phyloP scores from a whole-genome alignment of 2,888 invertebrate species.

The Amphipyra berbera region DNA sequence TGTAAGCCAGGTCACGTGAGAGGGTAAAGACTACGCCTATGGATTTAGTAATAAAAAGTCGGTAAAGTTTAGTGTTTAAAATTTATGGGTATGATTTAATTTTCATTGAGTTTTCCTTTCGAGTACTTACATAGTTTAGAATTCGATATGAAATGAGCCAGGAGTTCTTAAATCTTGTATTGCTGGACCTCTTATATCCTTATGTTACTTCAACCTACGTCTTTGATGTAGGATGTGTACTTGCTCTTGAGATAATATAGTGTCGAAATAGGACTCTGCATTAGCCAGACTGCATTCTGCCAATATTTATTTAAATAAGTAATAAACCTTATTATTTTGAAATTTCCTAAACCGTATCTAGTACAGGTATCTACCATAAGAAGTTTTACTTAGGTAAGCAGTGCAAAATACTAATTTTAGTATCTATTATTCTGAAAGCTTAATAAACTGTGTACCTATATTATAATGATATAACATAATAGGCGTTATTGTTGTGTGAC shows the following conservation, averaged over 20 bases:
- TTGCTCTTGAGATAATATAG: conserved; percentile 4
- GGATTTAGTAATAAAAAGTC: conserved; percentile 89
- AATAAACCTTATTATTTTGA: not conserved
- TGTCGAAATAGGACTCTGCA: conserved; percentile 2
- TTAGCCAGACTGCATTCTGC: not conserved
- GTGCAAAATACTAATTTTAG: conserved; percentile 34
- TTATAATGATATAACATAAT: conserved; percentile 44
- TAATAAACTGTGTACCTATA: conserved; percentile 11
- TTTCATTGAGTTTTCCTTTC: conserved; percentile 21
- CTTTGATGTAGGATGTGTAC: conserved; percentile 1
- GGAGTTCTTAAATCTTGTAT: not conserved
- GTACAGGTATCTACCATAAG: conserved; percentile 16
- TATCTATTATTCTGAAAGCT: conserved; percentile 6
- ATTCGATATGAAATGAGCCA: conserved; percentile 3
- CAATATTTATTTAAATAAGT: conserved; percentile 4
- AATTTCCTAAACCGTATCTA: conserved; percentile 5
- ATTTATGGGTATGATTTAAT: conserved; percentile 51
- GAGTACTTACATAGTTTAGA: not conserved
- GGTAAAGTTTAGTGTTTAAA: conserved; percentile 82
- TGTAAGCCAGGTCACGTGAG: conserved; percentile 78
- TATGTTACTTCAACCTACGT: conserved; percentile 9
- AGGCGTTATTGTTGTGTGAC: conserved; percentile 60
- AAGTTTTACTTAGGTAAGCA: conserved; percentile 37
- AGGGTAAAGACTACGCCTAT: conserved; percentile 83
- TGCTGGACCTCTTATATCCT: not conserved